Percentiles rank a stretch among this genome's conserved stretches.
Conservation (phyloP, 2,113 vertebrate species). For the Pachypanchax playfairii region DNA sequence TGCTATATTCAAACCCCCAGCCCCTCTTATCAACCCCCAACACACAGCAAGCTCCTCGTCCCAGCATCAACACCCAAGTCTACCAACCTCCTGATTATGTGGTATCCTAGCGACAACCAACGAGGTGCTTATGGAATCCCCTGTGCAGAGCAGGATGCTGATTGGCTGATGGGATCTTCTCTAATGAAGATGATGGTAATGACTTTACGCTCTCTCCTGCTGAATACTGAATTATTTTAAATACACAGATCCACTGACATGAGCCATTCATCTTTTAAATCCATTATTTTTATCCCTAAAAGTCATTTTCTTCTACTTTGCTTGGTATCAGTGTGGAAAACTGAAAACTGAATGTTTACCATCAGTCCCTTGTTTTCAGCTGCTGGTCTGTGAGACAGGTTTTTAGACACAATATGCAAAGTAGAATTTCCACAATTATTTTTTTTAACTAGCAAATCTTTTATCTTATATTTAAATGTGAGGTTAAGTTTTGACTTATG, state of each 20-base stretch:
- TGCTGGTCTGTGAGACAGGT: no score
- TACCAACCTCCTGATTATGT: conserved; percentile 81
- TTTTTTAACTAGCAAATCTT: no score
- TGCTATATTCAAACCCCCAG: conserved; percentile 56
- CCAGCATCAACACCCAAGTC: conserved; percentile 69
- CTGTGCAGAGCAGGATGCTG: conserved; percentile 50
- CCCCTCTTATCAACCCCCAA: conserved; percentile 71
- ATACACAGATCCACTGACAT: conserved; percentile 16
- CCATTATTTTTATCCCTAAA: neutral
- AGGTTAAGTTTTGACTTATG: no score
- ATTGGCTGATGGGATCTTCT: conserved; percentile 72
- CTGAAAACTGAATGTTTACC: neutral
- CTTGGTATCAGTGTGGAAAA: neutral
- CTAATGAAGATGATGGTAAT: conserved; percentile 83
- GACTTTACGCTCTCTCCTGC: conserved; percentile 69
- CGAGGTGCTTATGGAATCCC: conserved; percentile 73
- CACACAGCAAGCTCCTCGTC: conserved; percentile 55
- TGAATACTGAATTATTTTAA: conserved; percentile 42
- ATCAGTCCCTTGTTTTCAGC: neutral
- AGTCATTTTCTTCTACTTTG: neutral
- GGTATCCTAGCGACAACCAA: conserved; percentile 85
- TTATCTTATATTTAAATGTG: no score
- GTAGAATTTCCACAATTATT: no score
- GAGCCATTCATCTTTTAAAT: neutral
- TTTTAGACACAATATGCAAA: no score